Evolutionary conservation across 2,888 invertebrate species (phyloP).

Genomic region (Gisinianus flammeolus): DNA sequence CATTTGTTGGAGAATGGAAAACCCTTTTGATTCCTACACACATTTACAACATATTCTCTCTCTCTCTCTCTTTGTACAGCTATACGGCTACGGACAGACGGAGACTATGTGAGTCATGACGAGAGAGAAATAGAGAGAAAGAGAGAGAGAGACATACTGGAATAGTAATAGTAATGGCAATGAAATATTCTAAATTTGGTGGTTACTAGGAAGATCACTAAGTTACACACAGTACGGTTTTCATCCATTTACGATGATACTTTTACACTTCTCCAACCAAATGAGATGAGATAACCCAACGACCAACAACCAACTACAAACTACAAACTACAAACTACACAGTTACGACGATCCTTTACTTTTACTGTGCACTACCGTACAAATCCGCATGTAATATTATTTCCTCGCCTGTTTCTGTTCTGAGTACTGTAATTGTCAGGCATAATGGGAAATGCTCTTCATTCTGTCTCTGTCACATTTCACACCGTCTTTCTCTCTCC

Average conservation of each 20-base stretch:
- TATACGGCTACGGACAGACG: neutral
- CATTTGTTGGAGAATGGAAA: too few relatives aligned
- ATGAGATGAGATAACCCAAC: slow-evolving; percentile 1
- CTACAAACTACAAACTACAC: neutral
- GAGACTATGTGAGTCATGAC: slow-evolving; percentile 3
- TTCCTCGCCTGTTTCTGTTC: too few relatives aligned
- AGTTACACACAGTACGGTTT: neutral
- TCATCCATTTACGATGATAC: slow-evolving; percentile 7
- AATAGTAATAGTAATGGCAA: neutral
- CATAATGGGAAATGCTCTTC: neutral
- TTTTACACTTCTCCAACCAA: slow-evolving; percentile 3
- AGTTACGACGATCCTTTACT: too few relatives aligned
- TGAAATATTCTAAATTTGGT: slow-evolving; percentile 18
- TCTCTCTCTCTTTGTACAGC: neutral
- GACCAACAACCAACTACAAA: neutral
- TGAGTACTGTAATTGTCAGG: neutral
- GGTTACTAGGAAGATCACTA: neutral
- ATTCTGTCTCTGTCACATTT: neutral
- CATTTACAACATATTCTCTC: too few relatives aligned
- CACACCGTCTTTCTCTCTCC: neutral
- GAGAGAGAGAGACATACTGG: neutral
- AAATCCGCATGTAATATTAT: too few relatives aligned
- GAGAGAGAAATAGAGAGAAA: too few relatives aligned
- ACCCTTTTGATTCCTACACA: too few relatives aligned
- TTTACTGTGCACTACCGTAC: too few relatives aligned